Evolutionary conservation across 2,888 invertebrate genomes (phyloP).

Genomic region (Andrena flavipes): DNA sequence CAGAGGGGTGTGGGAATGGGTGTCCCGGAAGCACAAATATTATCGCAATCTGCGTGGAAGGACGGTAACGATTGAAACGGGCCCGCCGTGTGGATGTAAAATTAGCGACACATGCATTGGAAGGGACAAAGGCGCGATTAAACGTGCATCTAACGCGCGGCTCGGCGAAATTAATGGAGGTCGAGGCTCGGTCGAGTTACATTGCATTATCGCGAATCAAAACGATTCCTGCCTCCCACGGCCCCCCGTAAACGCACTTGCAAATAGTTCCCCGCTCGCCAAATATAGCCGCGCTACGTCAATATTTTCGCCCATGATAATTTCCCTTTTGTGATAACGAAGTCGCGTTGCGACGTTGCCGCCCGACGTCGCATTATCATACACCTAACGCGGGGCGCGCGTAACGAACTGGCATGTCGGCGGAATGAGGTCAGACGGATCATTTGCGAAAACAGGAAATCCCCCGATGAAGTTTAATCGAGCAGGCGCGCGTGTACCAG

Average conservation of each 20-base stretch:
- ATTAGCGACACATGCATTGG: conserved; percentile 8
- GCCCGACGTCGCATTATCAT: not conserved
- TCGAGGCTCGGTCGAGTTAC: not conserved
- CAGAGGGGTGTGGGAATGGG: not conserved
- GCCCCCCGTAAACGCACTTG: not conserved
- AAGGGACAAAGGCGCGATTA: conserved; percentile 26
- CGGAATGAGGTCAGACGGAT: conserved; percentile 9
- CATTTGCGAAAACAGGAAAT: conserved; percentile 28
- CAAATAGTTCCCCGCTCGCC: not conserved
- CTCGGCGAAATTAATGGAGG: conserved; percentile 38
- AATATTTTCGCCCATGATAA: conserved; percentile 19
- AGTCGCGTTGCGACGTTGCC: not conserved
- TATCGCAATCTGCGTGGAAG: not conserved
- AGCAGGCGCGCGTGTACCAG: not conserved
- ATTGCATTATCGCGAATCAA: not conserved
- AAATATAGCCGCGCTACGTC: conserved; percentile 21
- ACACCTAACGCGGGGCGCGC: too few species aligned
- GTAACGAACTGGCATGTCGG: not conserved
- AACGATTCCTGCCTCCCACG: conserved; percentile 10
- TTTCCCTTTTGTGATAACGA: conserved; percentile 3
- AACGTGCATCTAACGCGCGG: conserved; percentile 25
- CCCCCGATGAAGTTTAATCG: conserved; percentile 16
- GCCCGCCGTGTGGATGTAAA: not conserved
- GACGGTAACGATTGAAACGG: not conserved
- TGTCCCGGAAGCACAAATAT: not conserved